Evolutionary conservation across 2,888 invertebrate species (phyloP).

Genomic region (Drosophila maculinotata): DNA sequence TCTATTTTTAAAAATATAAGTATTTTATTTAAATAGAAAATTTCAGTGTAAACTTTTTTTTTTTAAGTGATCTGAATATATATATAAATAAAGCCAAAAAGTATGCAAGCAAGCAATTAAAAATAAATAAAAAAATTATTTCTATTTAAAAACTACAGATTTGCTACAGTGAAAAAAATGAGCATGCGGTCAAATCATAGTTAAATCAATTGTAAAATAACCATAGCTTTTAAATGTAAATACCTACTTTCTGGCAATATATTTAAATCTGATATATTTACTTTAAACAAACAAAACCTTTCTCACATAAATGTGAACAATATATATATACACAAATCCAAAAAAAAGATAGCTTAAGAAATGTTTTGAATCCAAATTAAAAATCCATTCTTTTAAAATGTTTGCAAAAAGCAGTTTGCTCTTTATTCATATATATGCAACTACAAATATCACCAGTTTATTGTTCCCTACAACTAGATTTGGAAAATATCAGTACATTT

Average conservation of each 20-base stretch:
- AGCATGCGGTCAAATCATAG: neutral
- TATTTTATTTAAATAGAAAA: no score
- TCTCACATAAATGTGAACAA: no score
- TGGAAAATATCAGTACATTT: conserved; percentile 74
- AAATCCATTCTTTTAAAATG: conserved; percentile 11
- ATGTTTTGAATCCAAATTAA: neutral
- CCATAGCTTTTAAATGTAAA: no score
- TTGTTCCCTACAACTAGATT: conserved; percentile 69
- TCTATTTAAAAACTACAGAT: neutral
- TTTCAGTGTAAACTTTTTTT: conserved; percentile 14
- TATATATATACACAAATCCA: no score
- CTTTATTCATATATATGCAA: conserved; percentile 47
- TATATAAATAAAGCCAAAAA: conserved; percentile 36
- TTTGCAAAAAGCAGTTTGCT: conserved; percentile 35
- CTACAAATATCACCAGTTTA: conserved; percentile 79
- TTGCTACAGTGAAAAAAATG: no score
- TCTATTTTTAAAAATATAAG: no score
- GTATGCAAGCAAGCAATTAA: conserved; percentile 30
- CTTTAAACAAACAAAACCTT: no score
- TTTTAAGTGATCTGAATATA: no score
- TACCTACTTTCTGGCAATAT: no score
- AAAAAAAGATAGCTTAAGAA: no score
- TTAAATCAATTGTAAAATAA: no score
- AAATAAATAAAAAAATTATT: neutral
- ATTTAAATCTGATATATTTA: no score